A percentile compares a stretch with the other conserved stretches of the same genome.
phyloP scores from a whole-genome alignment of 92 coral and sea anemone species.

The Epizoanthus ramosus region DNA sequence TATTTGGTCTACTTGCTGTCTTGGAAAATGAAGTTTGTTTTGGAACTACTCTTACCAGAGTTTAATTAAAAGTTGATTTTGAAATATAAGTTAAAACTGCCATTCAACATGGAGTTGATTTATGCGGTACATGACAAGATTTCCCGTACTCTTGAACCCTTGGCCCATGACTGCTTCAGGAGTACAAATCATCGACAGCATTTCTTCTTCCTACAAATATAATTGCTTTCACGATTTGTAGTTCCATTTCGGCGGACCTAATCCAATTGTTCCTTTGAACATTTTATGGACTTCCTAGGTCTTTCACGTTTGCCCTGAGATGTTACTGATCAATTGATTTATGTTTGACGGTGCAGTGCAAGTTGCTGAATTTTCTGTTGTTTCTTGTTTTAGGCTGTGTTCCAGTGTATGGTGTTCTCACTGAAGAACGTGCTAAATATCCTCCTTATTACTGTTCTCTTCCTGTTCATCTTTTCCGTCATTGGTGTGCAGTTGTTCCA shows the following conservation, averaged over 20 bases:
- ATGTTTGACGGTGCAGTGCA: background rate
- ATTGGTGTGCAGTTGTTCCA: slow-evolving; percentile 98
- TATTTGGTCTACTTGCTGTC: no score
- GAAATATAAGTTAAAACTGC: no score
- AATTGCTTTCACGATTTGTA: no score
- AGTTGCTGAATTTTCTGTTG: background rate
- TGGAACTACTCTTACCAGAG: no score
- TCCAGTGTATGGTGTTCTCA: slow-evolving; percentile 98
- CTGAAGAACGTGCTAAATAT: slow-evolving; percentile 95
- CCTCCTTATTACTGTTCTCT: slow-evolving; percentile 84
- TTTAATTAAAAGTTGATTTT: background rate
- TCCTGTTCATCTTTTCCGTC: slow-evolving; percentile 90
- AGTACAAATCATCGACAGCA: background rate
- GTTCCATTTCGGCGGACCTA: no score
- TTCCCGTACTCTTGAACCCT: background rate
- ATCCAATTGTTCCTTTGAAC: no score
- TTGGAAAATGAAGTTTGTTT: no score
- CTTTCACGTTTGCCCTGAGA: no score
- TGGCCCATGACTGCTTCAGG: background rate
- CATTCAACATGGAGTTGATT: no score
- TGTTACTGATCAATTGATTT: no score
- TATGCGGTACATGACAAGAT: background rate
- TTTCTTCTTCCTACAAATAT: no score
- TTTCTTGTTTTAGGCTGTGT: slow-evolving; percentile 75
- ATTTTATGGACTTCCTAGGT: no score